Base-by-base conservation (phyloP, 2,888 invertebrate genomes). In the Phymatocera aterrima region DNA sequence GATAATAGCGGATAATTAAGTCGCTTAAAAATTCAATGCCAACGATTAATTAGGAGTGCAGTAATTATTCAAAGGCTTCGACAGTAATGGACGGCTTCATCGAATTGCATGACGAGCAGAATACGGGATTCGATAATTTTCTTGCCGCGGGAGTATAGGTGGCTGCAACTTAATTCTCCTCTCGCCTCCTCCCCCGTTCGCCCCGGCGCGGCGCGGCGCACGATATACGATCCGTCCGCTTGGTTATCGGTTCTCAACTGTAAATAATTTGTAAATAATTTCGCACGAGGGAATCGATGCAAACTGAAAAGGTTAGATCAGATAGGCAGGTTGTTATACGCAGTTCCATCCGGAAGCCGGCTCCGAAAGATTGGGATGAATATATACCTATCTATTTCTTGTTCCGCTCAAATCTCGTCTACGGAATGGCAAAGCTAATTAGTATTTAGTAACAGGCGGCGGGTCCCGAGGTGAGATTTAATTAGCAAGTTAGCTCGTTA, bases 51-150 rank as follows among this genome's bases (percentile, higher is more conserved):
- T 75, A 75, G 57, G 75, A 57, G 54, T 21, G 34, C n/a, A n/a
- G 57, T 75, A 75, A 75, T 75, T 75, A 75, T 75, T 75, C 75
- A 75, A 75, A 75, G 75, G 57, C 75, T 54, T 75, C 75, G 75
- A 75, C 78, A 77, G 80, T 82, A 83, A 83, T 82, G 81, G 82
- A 83, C 80, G 81, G 82, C 83, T 83, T 83, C 83, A 83, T 83
- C 81, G 83, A 81, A 70, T 78, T 75, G 79, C 82, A 82, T 83
- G 82, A 83, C 83, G 77, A 61, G 83, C 83, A 79, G 78, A 83
- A 83, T 80, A 65, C 34, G 18, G 72, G 40, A 51, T 31, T 43
- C 57, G 75, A 75, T 57, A 57, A 57, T 68, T 34, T 68, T 28
- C 37, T 34, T 43, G 43, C 43, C 34, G 34, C 34, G 61, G 37